Evolutionary conservation across 2,797 vertebrate species (phyloP).

Genomic region (Botia almorhae): DNA sequence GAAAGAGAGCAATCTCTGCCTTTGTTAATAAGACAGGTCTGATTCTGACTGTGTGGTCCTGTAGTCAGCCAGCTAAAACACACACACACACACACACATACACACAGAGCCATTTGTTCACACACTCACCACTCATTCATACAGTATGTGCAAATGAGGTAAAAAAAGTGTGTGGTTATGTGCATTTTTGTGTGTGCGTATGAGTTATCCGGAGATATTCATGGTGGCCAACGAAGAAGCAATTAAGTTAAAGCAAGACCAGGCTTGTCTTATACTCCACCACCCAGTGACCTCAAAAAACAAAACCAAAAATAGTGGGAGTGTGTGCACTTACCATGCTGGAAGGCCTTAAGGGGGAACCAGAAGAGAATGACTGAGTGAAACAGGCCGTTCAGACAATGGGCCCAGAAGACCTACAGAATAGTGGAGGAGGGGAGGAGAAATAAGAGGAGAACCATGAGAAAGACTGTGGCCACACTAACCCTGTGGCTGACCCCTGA

Average conservation of each 20-base stretch:
- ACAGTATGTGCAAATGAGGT: not conserved
- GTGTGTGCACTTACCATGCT: constrained; percentile 90
- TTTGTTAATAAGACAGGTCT: constrained; percentile 77
- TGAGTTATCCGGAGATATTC: constrained; percentile 62
- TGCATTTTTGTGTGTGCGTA: not conserved
- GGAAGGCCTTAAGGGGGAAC: constrained; percentile 98
- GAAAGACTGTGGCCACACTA: constrained; percentile 86
- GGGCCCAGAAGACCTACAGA: constrained; percentile 98
- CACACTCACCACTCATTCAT: too few species aligned
- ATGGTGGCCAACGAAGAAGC: constrained; percentile 47
- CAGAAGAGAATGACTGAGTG: constrained; percentile 99
- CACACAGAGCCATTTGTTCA: not conserved
- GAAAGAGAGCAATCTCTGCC: constrained; percentile 70
- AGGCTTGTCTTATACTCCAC: constrained; percentile 16
- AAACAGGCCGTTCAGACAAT: constrained; percentile 99
- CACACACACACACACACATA: constrained; percentile 57
- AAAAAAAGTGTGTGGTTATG: constrained; percentile 15
- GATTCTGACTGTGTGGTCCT: constrained; percentile 80
- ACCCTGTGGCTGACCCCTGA: constrained; percentile 82
- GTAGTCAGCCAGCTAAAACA: constrained; percentile 53
- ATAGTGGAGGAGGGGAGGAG: constrained; percentile 61
- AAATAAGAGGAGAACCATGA: constrained; percentile 81
- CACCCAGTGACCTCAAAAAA: constrained; percentile 20
- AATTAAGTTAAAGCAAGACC: constrained; percentile 38
- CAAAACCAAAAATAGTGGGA: constrained; percentile 25